Base-by-base conservation (phyloP, 2,888 invertebrate genomes). In the Tribolium freemani region DNA sequence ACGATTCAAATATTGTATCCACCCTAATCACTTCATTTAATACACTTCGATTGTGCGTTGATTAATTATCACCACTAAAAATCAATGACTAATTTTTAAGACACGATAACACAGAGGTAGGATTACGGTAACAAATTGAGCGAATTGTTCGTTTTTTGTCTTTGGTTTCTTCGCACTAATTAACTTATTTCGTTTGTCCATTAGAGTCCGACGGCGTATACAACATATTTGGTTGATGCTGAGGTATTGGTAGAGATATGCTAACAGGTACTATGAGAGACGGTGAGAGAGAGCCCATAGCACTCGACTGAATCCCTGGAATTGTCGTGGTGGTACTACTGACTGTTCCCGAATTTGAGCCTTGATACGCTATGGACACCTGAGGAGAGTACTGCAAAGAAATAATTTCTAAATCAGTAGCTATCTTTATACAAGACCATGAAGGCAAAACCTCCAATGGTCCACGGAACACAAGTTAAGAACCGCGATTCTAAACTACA, bases 261-360 rank as follows among this genome's bases (percentile, higher is more conserved):
- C 83, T 76, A 48, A 82, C 81, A 20, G 83, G 83, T 66, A 83
- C 82, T 63, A 83, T 77, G 3, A 84, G 80, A 3, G 82, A 80
- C 5, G 81, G 75, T 3, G 82, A n/a, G n/a, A n/a, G n/a, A n/a
- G n/a, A 67, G 45, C 80, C 83, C 78, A 68, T 10, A 78, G 26
- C 30, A 69, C 50, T 73, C 8, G 79, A 57, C 16, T 81, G 74
- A 13, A 80, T 56, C 6, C 79, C 78, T 10, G 80, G 71, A 60
- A 80, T 74, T 30, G 84, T 53, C 13, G 83, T 79, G 9, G 86
- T 86, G 45, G 86, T 87, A 76, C 85, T 87, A 73, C 85, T 86
- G 1, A 86, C 86, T 6, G 83, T 81, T 16, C 82, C 82, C 9
- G 83, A 73, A 74, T 81, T 83, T 20, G 81, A 63, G 60, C 79